A percentile compares a stretch with the other conserved stretches of the same genome.
Conservation (phyloP, 2,797 vertebrate species). For the Sciaenops ocellatus region DNA sequence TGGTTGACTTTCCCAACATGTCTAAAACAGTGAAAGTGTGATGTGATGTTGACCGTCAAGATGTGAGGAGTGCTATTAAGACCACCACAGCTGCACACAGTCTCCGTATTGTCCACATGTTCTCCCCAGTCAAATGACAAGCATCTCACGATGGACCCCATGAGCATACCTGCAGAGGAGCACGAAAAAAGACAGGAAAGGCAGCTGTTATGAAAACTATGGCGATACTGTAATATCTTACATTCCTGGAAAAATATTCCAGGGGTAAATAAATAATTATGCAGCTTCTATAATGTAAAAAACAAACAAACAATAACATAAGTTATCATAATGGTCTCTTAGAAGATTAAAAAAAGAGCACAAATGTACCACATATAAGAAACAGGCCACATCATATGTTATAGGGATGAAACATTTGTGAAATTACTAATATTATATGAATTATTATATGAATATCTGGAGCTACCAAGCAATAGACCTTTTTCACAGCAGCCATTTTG, state of each 20-base stretch:
- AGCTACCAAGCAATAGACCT: background rate
- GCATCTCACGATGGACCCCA: conserved; percentile 86
- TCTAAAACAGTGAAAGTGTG: conserved; percentile 84
- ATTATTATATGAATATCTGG: too few relatives aligned
- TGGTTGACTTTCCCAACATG: conserved; percentile 81
- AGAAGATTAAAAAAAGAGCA: background rate
- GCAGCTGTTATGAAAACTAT: background rate
- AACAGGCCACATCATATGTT: background rate
- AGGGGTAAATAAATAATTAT: background rate
- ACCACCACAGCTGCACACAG: conserved; percentile 78
- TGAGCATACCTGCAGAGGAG: conserved; percentile 85
- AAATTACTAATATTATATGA: conserved; percentile 8
- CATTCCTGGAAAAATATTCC: background rate
- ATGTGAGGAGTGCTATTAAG: conserved; percentile 76
- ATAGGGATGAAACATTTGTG: background rate
- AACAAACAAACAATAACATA: too few relatives aligned
- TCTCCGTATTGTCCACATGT: conserved; percentile 71
- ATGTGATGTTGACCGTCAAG: conserved; percentile 83
- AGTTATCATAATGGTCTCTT: background rate
- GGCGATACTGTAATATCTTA: background rate
- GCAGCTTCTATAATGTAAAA: background rate
- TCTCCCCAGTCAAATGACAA: conserved; percentile 73
- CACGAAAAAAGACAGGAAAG: background rate
- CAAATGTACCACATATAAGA: background rate
- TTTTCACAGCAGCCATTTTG: too few relatives aligned